Base-by-base conservation (phyloP, 2,888 invertebrate species). In the Lymantria monacha region DNA sequence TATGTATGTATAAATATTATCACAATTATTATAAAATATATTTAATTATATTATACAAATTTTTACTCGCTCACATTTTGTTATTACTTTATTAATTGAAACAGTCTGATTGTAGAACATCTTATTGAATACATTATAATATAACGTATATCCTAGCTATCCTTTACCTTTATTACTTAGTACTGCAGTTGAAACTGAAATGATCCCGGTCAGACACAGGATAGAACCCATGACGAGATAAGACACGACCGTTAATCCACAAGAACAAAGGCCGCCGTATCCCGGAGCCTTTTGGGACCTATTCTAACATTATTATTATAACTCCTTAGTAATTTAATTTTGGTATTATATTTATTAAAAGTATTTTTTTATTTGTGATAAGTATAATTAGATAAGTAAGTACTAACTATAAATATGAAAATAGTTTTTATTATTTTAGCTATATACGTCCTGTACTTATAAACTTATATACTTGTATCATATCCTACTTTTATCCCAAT, bases 191-290 rank as follows among this genome's bases (percentile, higher is more conserved):
- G 58, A 53, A 65, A 56, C 60, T 57, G 60, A 49, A 61, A 61
- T 62, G 65, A 70, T 57, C 52, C 63, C 65, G 74, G 77, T 78
- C 76, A 76, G 80, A 80, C 80, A 74, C 61, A 52, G 59, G 76
- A 81, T 79, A 81, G 75, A 73, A 64, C 66, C 62, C 46, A 59
- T 55, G 57, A 57, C 63, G 59, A 76, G 85, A 87, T 85, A 83
- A 80, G 74, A 66, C 60, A 54, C 55, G 61, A 63, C 51, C 57
- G 73, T 74, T 81, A 80, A 85, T 82, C 79, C 75, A 48, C 54
- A 49, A 68, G 81, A 81, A 86, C 86, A 87, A 86, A 83, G 83
- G 71, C 65, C 49, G 52, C 55, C 61, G 59, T 67, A 67, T 68
- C 79, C 73, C 65, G 63, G 57, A 51, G 42, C 59, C 63, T 60